These are phyloP conservation scores for Cephus rjabovi DNA, from an alignment of 2,888 invertebrate genomes.

Conservation along the genomic window DNA sequence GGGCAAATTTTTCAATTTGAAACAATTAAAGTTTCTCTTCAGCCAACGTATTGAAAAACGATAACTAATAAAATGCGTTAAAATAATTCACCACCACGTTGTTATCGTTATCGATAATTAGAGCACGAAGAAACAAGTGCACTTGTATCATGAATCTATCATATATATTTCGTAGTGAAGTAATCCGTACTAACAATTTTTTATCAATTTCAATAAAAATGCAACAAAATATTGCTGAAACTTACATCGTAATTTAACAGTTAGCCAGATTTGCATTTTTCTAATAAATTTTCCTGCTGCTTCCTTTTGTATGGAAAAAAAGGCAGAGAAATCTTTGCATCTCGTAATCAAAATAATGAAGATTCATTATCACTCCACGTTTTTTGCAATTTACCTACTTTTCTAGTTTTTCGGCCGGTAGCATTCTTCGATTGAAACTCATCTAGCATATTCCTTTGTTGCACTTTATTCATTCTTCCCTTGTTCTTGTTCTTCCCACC, in stretches of 20 bases:
- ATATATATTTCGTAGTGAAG: too few species aligned
- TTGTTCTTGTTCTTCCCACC: too few species aligned
- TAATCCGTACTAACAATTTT: neutral
- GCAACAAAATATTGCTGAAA: neutral
- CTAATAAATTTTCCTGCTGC: neutral
- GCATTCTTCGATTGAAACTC: neutral
- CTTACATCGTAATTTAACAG: neutral
- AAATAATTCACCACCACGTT: neutral
- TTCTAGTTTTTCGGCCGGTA: neutral
- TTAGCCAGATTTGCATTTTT: neutral
- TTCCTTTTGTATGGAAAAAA: neutral
- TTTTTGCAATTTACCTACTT: neutral
- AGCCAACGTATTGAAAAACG: neutral
- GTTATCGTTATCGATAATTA: neutral
- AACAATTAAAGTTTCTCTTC: neutral
- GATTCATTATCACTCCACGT: conserved; percentile 10
- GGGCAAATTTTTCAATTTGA: neutral
- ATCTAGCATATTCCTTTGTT: neutral
- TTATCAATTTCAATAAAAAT: neutral
- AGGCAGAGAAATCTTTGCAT: neutral
- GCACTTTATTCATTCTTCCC: neutral
- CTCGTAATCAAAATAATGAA: conserved; percentile 16
- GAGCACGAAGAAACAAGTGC: too few species aligned
- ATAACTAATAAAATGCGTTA: neutral
- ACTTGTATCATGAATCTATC: too few species aligned